Percentiles rank a stretch among this genome's conserved stretches.
These are phyloP conservation scores for Platycheirus albimanus DNA, from an alignment of 2,888 invertebrate species.

Conservation along the genomic window DNA sequence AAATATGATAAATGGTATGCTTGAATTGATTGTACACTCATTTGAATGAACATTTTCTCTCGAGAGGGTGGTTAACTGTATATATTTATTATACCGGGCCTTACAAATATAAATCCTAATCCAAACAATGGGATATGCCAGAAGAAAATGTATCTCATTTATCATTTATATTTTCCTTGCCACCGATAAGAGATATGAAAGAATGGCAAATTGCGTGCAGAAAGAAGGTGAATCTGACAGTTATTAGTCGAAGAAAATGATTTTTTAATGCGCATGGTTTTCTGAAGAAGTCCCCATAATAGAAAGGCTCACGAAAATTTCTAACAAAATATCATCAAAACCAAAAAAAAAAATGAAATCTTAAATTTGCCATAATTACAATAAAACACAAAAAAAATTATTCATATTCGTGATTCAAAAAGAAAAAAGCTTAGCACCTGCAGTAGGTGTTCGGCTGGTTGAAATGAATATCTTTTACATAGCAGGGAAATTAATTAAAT, in stretches of 20 bases:
- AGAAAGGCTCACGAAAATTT: no score
- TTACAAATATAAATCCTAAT: conserved; percentile 3
- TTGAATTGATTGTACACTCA: conserved; percentile 38
- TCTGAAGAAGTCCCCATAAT: no score
- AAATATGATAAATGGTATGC: conserved; percentile 36
- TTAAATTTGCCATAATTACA: no score
- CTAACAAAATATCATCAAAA: no score
- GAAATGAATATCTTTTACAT: no score
- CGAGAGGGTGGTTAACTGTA: conserved; percentile 6
- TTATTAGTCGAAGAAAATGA: conserved; percentile 5
- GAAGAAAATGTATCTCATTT: conserved; percentile 15
- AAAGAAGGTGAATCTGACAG: background rate
- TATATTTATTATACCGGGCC: background rate
- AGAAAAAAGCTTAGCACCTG: no score
- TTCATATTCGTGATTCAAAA: no score
- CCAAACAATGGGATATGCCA: conserved; percentile 12
- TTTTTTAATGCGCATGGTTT: no score
- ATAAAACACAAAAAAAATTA: no score
- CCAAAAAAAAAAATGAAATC: no score
- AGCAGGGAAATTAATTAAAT: no score
- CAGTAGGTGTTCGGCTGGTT: no score
- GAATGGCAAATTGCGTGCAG: background rate
- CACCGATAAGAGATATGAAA: conserved; percentile 8
- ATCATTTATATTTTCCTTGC: conserved; percentile 3
- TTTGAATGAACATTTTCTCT: conserved; percentile 1